phyloP scores from a whole-genome alignment of 2,888 invertebrate genomes.

The Catocala nupta region DNA sequence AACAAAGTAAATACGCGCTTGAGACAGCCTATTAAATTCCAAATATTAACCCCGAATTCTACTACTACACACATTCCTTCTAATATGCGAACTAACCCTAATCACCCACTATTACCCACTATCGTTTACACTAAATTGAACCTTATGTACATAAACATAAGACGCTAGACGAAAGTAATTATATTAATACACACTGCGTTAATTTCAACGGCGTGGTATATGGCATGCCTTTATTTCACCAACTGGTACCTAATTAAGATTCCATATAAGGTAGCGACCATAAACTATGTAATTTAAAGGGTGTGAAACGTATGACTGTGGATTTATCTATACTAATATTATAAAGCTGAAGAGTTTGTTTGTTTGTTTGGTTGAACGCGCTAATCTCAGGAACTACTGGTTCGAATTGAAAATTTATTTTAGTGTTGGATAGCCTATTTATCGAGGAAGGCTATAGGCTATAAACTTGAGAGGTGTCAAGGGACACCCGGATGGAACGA shows the following conservation, averaged over 20 bases:
- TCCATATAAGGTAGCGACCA: neutral
- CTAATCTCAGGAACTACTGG: too few relatives aligned
- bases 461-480: too few relatives aligned
- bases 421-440: too few relatives aligned
- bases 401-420: too few relatives aligned
- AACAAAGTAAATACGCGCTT: too few relatives aligned
- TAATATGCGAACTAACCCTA: constrained; percentile 1
- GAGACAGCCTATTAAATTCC: too few relatives aligned
- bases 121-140: neutral
- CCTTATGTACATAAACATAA: neutral
- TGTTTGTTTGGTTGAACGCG: too few relatives aligned
- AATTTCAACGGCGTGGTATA: neutral
- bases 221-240: constrained; percentile 1
- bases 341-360: too few relatives aligned
- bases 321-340: too few relatives aligned
- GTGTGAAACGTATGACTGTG: too few relatives aligned
- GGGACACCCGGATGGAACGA: too few relatives aligned
- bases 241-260: constrained; percentile 7
- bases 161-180: neutral
- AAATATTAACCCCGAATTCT: neutral
- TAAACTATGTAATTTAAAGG: neutral
- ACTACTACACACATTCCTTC: neutral
- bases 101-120: neutral
- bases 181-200: neutral
- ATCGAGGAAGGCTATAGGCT: too few relatives aligned